phyloP scores from a whole-genome alignment of 2,888 invertebrate genomes.

The Orchestes rusci region DNA sequence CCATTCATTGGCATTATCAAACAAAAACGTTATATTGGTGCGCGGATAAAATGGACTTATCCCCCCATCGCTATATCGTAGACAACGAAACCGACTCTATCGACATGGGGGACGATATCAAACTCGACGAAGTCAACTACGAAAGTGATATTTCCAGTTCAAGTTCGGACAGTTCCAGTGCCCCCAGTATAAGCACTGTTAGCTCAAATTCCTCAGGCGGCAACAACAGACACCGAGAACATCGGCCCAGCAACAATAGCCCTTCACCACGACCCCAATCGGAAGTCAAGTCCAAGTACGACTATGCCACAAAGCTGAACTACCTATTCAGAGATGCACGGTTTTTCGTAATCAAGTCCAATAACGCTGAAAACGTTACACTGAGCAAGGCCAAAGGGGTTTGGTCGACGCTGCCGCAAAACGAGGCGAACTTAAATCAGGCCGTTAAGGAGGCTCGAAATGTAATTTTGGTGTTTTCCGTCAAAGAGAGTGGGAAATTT shows the following conservation, averaged over 20 bases:
- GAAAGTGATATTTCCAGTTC: conserved; percentile 88
- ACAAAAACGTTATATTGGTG: too few species aligned
- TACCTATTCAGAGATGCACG: conserved; percentile 91
- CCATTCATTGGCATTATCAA: too few species aligned
- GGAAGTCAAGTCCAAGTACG: conserved; percentile 57
- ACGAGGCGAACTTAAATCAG: conserved; percentile 92
- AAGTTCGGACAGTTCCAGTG: conserved; percentile 61
- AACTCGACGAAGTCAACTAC: conserved; percentile 69
- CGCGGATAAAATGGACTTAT: too few species aligned
- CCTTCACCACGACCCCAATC: conserved; percentile 40
- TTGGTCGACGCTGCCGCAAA: conserved; percentile 96
- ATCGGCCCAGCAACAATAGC: conserved; percentile 40
- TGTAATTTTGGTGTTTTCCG: conserved; percentile 92
- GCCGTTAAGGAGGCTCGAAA: conserved; percentile 90
- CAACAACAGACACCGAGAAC: conserved; percentile 53
- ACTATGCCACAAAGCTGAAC: conserved; percentile 83
- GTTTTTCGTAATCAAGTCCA: conserved; percentile 96
- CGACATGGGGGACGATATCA: conserved; percentile 76
- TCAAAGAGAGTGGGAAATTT: conserved; percentile 95
- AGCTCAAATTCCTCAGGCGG: conserved; percentile 59
- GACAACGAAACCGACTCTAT: too few species aligned
- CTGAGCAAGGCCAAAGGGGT: conserved; percentile 92
- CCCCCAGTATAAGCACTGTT: conserved; percentile 72
- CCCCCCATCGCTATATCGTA: too few species aligned
- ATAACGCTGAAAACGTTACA: conserved; percentile 94